Percentiles rank a stretch among this genome's conserved stretches.
These are phyloP conservation scores for Watsonalla cultraria DNA, from an alignment of 2,888 invertebrate genomes.

Conservation along the genomic window DNA sequence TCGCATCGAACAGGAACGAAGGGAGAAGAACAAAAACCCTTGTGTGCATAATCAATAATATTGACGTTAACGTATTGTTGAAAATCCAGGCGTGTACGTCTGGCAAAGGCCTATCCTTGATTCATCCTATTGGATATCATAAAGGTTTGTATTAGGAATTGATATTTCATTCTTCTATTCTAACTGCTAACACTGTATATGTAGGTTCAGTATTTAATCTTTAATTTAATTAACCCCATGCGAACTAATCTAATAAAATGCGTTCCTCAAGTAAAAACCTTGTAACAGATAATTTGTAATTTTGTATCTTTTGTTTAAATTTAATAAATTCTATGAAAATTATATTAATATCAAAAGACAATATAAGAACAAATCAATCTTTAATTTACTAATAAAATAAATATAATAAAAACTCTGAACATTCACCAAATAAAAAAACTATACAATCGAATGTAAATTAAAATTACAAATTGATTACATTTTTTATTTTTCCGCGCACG, in stretches of 20 bases:
- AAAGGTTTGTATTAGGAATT: too few relatives aligned
- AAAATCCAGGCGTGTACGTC: too few relatives aligned
- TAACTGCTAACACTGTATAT: too few relatives aligned
- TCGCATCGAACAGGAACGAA: constrained; percentile 40
- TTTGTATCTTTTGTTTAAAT: too few relatives aligned
- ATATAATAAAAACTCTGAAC: not conserved
- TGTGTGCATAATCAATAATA: constrained; percentile 8
- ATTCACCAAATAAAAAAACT: not conserved
- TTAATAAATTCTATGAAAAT: too few relatives aligned
- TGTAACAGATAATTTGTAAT: not conserved
- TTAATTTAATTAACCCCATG: not conserved
- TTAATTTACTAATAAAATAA: not conserved
- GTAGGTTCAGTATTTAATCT: too few relatives aligned
- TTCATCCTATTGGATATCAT: too few relatives aligned
- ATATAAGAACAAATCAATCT: too few relatives aligned
- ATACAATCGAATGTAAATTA: constrained; percentile 4
- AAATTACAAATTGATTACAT: constrained; percentile 23
- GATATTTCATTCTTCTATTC: too few relatives aligned
- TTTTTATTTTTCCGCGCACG: constrained; percentile 32
- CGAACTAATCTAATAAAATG: not conserved
- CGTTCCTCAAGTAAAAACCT: not conserved
- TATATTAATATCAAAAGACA: too few relatives aligned
- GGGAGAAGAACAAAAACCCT: constrained; percentile 25
- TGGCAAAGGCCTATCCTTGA: too few relatives aligned
- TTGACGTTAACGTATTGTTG: not conserved